phyloP scores from a whole-genome alignment of 2,888 invertebrate species.

The Pyrocoelia pectoralis region DNA sequence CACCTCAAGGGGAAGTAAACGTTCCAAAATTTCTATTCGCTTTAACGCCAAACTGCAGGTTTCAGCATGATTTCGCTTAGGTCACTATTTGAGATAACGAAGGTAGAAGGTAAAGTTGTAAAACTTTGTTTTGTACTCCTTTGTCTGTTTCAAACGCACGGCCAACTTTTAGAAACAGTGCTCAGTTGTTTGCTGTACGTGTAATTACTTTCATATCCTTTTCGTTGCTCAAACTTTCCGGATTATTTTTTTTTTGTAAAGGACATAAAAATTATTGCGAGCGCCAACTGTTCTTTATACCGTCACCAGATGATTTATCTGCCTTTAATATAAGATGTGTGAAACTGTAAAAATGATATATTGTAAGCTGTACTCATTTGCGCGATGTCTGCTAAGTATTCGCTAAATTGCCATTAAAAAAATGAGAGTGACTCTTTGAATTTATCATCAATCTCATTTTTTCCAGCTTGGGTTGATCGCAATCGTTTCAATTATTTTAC shows the following conservation, averaged over 20 bases:
- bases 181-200: slow-evolving; percentile 19
- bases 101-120: slow-evolving; percentile 22
- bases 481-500: too few species aligned
- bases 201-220: slow-evolving; percentile 20
- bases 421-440: too few species aligned
- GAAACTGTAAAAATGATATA: too few species aligned
- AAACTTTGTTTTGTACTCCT: slow-evolving; percentile 28
- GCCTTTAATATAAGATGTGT: too few species aligned
- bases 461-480: too few species aligned
- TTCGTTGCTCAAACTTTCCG: neutral
- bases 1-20: slow-evolving; percentile 44
- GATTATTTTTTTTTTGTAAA: neutral
- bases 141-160: slow-evolving; percentile 22
- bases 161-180: slow-evolving; percentile 23
- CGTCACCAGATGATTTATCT: too few species aligned
- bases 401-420: too few species aligned
- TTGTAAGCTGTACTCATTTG: too few species aligned
- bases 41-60: slow-evolving; percentile 29
- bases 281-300: too few species aligned
- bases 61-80: slow-evolving; percentile 10
- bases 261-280: neutral
- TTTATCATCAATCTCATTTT: too few species aligned
- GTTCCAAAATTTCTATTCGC: slow-evolving; percentile 46
- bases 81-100: slow-evolving; percentile 22
- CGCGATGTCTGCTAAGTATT: too few species aligned